These are phyloP conservation scores for Epinephelus awoara DNA, from an alignment of 2,797 vertebrate genomes.

Conservation along the genomic window DNA sequence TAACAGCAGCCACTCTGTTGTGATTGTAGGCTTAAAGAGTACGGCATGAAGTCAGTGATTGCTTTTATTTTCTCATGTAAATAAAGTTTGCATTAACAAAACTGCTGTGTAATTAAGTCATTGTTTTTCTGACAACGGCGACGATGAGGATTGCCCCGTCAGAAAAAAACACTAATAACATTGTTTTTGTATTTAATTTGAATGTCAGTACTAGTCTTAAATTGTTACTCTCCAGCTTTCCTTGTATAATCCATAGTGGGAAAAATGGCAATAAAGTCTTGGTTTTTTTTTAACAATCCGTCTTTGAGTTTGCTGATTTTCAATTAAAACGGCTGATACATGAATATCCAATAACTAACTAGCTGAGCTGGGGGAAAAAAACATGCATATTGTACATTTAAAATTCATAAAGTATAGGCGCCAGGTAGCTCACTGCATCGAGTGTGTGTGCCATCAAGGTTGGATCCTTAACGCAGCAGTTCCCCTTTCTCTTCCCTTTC, in stretches of 20 bases:
- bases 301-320: conserved; percentile 8
- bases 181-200: conserved; percentile 81
- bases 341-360: too few species aligned
- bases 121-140: conserved; percentile 37
- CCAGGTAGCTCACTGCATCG: too few species aligned
- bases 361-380: too few species aligned
- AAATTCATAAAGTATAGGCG: too few species aligned
- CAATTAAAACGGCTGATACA: not conserved
- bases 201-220: conserved; percentile 71
- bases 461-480: too few species aligned
- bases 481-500: too few species aligned
- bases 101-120: conserved; percentile 64
- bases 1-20: conserved; percentile 47
- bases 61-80: conserved; percentile 89
- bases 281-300: conserved; percentile 73
- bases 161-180: conserved; percentile 48
- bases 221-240: conserved; percentile 70
- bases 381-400: too few species aligned
- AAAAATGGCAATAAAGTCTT: conserved; percentile 82
- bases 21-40: conserved; percentile 88
- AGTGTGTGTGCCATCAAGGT: too few species aligned
- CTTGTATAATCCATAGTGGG: conserved; percentile 84
- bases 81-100: conserved; percentile 95
- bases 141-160: conserved; percentile 35
- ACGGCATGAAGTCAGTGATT: conserved; percentile 92